A percentile compares a stretch with the other conserved stretches of the same genome.
Evolutionary conservation across 1,140 invertebrate species (phyloP).

Genomic region (Propsilocerus akamusi): DNA sequence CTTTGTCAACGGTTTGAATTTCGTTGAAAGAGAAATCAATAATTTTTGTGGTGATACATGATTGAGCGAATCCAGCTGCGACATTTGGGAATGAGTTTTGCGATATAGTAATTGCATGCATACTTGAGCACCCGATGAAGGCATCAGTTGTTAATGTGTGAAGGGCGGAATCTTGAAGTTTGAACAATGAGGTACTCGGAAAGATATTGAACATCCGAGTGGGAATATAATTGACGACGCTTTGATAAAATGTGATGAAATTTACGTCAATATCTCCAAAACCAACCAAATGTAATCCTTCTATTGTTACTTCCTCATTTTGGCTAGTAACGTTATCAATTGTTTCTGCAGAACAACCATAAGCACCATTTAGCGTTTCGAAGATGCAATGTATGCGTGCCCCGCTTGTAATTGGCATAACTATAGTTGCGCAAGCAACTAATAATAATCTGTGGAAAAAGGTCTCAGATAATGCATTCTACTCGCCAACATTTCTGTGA

Average conservation of each 20-base stretch:
- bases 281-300: not conserved
- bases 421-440: not conserved
- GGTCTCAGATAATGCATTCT: too few relatives aligned
- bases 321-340: not conserved
- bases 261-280: not conserved
- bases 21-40: not conserved
- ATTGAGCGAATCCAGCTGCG: not conserved
- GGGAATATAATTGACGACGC: not conserved
- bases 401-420: too few relatives aligned
- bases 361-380: not conserved
- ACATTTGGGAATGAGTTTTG: not conserved
- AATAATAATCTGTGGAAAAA: too few relatives aligned
- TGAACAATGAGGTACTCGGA: not conserved
- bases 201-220: not conserved
- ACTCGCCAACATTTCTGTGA: too few relatives aligned
- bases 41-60: not conserved
- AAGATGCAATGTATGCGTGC: not conserved
- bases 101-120: not conserved
- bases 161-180: too few relatives aligned
- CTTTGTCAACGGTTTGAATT: not conserved
- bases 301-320: not conserved
- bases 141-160: not conserved
- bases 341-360: not conserved
- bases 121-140: not conserved
- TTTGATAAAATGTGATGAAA: not conserved